Evolutionary conservation across 2,888 invertebrate species (phyloP), one percentile per base, ranked within the genome.

Genomic region (Trachelus troglodyta): DNA sequence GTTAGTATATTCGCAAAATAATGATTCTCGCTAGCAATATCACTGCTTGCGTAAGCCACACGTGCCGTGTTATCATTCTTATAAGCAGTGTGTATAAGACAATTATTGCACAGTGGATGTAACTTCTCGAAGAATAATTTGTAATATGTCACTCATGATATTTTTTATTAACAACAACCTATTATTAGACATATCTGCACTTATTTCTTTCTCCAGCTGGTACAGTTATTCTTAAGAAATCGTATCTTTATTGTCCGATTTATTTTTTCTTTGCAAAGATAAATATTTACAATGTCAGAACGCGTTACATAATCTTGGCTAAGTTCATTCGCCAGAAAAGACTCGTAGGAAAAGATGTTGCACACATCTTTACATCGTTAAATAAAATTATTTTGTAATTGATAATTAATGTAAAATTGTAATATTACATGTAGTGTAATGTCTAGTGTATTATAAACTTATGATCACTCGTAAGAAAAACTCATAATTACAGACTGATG

Each of bases 401-500:
- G 9, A 56, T 23, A 56, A 56, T 23, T 56, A 9, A 9, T 23
- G 1, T 56, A 56, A 23, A 23, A 56, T 23, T 23, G 0, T 56
- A 56, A 9, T 23, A 23, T 23, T 23, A 15, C 9, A 9, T 37
- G 37, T 4, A 37, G 37, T 12, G 4, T 4, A 56, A 9, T 23
- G 0, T 23, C 56, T 23, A 56, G 56, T 15, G 56, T 9, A 23
- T 23, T 15, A 2, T 23, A 40, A 40, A 40, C 23, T 6, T 23
- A 40, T 40, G 40, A 15, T 1, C 6, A 40, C 23, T 40, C 23
- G 15, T 6, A 56, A 23, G 9, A 9, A 56, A 56, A 56, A 56
- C 3, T 56, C 4, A 33, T 34, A 30, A 34, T 82, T 86, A 1
- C 83, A 92, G 92, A 81, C 84, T 91, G 76, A 85, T 92, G 69